A percentile compares a stretch with the other conserved stretches of the same genome.
phyloP scores from a whole-genome alignment of 2,888 invertebrate genomes.

The Pantelozetes paolii region DNA sequence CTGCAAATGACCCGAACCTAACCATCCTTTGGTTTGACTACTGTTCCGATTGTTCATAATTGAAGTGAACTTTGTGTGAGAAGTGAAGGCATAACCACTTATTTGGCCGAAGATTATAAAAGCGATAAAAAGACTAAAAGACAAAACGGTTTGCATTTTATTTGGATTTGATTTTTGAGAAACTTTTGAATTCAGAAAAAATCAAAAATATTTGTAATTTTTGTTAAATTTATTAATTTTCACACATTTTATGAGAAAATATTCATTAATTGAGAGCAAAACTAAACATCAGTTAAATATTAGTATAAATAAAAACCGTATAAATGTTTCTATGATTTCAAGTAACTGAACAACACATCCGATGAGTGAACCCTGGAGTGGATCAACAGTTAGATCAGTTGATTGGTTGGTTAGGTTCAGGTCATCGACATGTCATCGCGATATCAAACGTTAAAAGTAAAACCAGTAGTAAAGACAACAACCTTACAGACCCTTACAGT shows the following conservation, averaged over 20 bases:
- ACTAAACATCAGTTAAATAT: not conserved
- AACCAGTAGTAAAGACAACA: conserved; percentile 35
- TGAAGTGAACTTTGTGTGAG: not conserved
- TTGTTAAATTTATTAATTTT: not conserved
- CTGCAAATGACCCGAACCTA: conserved; percentile 43
- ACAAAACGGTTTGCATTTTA: not conserved
- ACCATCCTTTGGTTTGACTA: conserved; percentile 38
- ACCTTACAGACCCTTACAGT: conserved; percentile 19
- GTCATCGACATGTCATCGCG: conserved; percentile 37
- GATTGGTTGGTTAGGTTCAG: conserved; percentile 31
- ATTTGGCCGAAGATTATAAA: not conserved
- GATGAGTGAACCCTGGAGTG: conserved; percentile 21
- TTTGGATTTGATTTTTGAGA: not conserved
- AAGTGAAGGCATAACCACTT: conserved; percentile 1
- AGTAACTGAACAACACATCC: conserved; percentile 24
- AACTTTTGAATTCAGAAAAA: conserved; percentile 8
- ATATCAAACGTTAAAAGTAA: conserved; percentile 24
- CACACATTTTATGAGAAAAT: conserved; percentile 12
- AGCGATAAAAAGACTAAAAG: not conserved
- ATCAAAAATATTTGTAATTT: not conserved
- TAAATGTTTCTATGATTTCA: conserved; percentile 21
- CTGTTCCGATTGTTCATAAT: conserved; percentile 1
- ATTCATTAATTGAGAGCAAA: conserved; percentile 10
- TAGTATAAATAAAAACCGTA: not conserved
- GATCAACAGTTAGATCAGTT: conserved; percentile 32